These are phyloP conservation scores for Microplitis demolitor DNA, from an alignment of 1,140 invertebrate genomes.

Conservation along the genomic window DNA sequence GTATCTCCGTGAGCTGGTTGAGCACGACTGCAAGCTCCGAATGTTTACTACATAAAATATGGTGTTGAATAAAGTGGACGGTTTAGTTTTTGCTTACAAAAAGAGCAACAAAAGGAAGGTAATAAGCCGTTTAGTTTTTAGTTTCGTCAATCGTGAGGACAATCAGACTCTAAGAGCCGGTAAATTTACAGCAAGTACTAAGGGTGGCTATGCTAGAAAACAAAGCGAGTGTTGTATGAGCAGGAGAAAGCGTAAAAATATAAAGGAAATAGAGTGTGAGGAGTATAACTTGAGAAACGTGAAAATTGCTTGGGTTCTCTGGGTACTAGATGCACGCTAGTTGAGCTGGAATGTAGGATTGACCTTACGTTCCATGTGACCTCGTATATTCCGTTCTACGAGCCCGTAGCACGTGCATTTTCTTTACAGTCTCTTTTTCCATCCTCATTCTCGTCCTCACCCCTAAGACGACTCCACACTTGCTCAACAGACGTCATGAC, in stretches of 20 bases:
- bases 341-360: neutral
- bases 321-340: neutral
- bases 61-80: neutral
- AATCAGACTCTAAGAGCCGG: neutral
- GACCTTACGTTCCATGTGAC: neutral
- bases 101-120: neutral
- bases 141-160: neutral
- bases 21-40: too few species aligned
- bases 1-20: too few species aligned
- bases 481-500: neutral
- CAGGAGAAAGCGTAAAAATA: neutral
- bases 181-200: neutral
- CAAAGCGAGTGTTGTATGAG: neutral
- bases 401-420: neutral
- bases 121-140: neutral
- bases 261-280: neutral
- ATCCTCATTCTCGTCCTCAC: too few species aligned
- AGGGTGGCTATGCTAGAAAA: neutral
- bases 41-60: too few species aligned
- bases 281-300: neutral
- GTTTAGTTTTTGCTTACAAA: too few species aligned
- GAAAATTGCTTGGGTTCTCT: neutral
- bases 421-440: neutral
- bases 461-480: too few species aligned
- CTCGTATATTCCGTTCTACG: neutral